phyloP scores from a whole-genome alignment of 2,113 vertebrate species.

The Lipotes vexillifer region DNA sequence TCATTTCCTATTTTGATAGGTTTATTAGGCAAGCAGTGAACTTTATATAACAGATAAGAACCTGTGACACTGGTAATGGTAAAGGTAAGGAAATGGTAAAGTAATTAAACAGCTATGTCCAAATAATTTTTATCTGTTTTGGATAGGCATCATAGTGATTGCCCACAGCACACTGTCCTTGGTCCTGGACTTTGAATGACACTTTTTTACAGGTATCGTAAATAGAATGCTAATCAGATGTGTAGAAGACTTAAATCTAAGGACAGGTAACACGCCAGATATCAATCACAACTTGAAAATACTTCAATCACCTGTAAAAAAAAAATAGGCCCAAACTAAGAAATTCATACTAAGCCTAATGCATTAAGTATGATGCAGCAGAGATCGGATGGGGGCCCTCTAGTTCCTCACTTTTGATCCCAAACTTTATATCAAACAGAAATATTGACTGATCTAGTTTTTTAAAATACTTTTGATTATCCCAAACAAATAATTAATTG shows the following conservation, averaged over 20 bases:
- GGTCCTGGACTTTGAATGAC: not conserved
- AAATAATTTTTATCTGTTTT: not conserved
- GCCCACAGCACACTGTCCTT: not conserved
- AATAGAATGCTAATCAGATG: not conserved
- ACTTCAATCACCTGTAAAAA: not conserved
- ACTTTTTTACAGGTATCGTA: not conserved
- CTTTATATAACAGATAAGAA: not conserved
- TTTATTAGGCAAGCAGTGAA: not conserved
- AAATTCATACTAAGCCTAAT: not conserved
- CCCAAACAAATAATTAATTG: not conserved
- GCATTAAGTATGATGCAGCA: not conserved
- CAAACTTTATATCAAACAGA: not conserved
- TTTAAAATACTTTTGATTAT: not conserved
- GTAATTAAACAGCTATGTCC: not conserved
- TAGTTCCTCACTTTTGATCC: not conserved
- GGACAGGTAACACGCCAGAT: not conserved
- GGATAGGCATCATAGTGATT: not conserved
- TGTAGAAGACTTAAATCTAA: not conserved
- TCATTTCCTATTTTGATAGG: conserved; percentile 40
- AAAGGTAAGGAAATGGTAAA: not conserved
- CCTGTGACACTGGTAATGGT: not conserved
- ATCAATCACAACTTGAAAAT: not conserved
- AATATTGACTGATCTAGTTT: not conserved
- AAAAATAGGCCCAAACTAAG: not conserved
- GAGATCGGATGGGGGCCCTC: not conserved